phyloP scores from a whole-genome alignment of 2,888 invertebrate species.

The Cephus spinipes region DNA sequence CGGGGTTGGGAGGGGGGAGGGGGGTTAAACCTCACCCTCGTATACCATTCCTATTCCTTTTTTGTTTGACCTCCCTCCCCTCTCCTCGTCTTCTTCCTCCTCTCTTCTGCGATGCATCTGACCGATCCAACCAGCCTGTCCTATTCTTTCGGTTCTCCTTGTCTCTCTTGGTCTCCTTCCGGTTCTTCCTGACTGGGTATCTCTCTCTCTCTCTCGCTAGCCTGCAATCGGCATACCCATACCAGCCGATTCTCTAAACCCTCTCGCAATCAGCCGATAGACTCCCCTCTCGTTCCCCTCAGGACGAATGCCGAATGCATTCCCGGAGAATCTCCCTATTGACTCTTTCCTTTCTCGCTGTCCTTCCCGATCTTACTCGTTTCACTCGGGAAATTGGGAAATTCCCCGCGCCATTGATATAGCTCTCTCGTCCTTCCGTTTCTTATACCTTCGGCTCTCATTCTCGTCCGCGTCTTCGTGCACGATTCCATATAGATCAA shows the following conservation, averaged over 20 bases:
- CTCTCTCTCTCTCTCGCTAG: constrained; percentile 6
- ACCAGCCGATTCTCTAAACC: constrained; percentile 8
- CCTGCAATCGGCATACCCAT: constrained; percentile 15
- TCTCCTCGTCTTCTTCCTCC: constrained; percentile 19
- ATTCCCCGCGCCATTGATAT: too few relatives aligned
- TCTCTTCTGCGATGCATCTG: constrained; percentile 23
- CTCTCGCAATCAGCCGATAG: not conserved
- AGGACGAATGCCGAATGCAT: too few relatives aligned
- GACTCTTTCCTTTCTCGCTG: constrained; percentile 3
- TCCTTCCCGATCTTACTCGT: constrained; percentile 2
- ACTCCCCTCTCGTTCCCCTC: not conserved
- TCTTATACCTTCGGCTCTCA: too few relatives aligned
- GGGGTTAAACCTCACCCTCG: constrained; percentile 25
- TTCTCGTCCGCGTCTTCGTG: too few relatives aligned
- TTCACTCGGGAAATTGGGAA: not conserved
- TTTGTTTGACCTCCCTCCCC: constrained; percentile 11
- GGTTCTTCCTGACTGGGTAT: constrained; percentile 3
- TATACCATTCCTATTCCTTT: constrained; percentile 22
- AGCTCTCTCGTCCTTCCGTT: too few relatives aligned
- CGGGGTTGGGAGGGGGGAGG: constrained; percentile 16
- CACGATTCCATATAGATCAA: too few relatives aligned
- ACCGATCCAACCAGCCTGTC: constrained; percentile 25
- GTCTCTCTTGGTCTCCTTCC: constrained; percentile 11
- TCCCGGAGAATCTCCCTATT: too few relatives aligned
- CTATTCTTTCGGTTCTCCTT: constrained; percentile 11